Percentiles rank a stretch among this genome's conserved stretches.
These are phyloP conservation scores for Melangyna quadrimaculata DNA, from an alignment of 2,888 invertebrate species.

Conservation along the genomic window DNA sequence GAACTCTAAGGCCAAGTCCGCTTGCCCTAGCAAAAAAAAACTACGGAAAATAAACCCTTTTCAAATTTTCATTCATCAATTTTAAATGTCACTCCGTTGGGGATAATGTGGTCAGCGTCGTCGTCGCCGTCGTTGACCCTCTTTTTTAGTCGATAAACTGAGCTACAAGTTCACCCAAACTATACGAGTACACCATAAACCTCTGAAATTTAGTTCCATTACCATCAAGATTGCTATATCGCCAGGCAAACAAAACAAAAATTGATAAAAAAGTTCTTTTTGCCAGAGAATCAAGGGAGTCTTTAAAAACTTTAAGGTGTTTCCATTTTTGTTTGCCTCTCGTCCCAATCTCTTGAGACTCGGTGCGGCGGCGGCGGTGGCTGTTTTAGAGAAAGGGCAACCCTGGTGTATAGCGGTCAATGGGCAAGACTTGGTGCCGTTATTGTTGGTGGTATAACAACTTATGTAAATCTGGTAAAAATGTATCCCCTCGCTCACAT, in stretches of 20 bases:
- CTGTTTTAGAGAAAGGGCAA: not conserved
- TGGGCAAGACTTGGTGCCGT: constrained; percentile 33
- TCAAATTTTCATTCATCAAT: constrained; percentile 62
- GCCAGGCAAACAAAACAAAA: constrained; percentile 18
- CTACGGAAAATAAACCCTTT: constrained; percentile 45
- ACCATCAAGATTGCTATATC: constrained; percentile 34
- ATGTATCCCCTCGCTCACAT: constrained; percentile 28
- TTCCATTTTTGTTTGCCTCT: not conserved
- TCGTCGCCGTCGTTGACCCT: not conserved
- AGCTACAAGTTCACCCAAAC: constrained; percentile 36
- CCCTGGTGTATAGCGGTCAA: constrained; percentile 44
- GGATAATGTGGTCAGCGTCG: constrained; percentile 15
- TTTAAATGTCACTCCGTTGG: constrained; percentile 54
- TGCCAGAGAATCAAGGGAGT: constrained; percentile 23
- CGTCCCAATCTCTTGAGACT: constrained; percentile 4
- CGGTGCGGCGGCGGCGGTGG: not conserved
- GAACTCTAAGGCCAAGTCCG: constrained; percentile 1
- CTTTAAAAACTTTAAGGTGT: constrained; percentile 50
- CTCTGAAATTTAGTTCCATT: constrained; percentile 19
- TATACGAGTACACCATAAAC: not conserved
- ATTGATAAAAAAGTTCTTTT: not conserved
- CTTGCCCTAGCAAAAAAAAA: constrained; percentile 1
- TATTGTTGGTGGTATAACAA: constrained; percentile 54
- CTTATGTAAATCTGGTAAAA: constrained; percentile 60
- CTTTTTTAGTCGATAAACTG: not conserved